Evolutionary conservation across 1,140 invertebrate genomes (phyloP), one percentile per base, ranked within the genome.

Genomic region (Himalopsyche phryganea): DNA sequence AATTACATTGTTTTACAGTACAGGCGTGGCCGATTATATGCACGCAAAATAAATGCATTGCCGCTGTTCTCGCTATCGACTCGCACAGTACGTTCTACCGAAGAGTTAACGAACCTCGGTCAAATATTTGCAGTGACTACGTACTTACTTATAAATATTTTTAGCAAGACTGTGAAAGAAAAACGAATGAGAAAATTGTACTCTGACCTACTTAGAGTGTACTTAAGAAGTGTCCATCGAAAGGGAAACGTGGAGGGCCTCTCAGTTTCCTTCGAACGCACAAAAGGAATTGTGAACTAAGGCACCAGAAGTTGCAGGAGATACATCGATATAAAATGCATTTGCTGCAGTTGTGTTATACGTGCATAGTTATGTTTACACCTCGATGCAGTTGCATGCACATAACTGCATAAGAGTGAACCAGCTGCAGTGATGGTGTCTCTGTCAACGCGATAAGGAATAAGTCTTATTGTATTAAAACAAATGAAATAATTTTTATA

Each of bases 281-380:
- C 58, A 61, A 60, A 64, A 64, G 62, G 62, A 64, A 64, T 58
- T 49, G 58, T 45, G 54, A 61, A 61, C 50, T 64, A 60, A 60
- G 62, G 50, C 50, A 58, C 48, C 62, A 64, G 50, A 50, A 64
- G 58, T 33, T 32, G 20, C 15, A 57, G 40, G 62, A 64, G 62
- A 61, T 64, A 51, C 56, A 47, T 48, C 49, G 53, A 48, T 55
- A 42, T 48, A 52, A 50, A 50, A 46, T 63, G 61, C 61, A 63
- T 60, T 56, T 38, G 45, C 20, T 62, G 55, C 55, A 60, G 46
- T 51, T 53, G 18, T 50, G 44, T 19, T 48, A 14, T 51, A 47
- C 32, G 48, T 56, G 58, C 40, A 60, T 45, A 53, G 11, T 55
- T 36, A 47, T 23, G 11, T 18, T 10, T 50, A 56, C 61, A 54